Evolutionary conservation across 1,140 invertebrate species (phyloP).

Genomic region (Harlomillsia oculata): DNA sequence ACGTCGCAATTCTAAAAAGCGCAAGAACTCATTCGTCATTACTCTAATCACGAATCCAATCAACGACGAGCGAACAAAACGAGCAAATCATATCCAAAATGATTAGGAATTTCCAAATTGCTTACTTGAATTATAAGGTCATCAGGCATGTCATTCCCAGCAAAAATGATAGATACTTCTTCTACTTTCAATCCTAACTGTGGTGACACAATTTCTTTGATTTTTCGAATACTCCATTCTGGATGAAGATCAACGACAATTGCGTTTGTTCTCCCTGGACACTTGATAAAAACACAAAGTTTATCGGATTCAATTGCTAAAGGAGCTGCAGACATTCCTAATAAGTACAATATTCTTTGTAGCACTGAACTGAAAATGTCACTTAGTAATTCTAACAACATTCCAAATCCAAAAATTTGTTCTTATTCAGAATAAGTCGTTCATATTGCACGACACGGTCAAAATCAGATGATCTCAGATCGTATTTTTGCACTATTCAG

Average conservation of each 20-base stretch:
- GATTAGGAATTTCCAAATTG: neutral
- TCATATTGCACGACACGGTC: no score
- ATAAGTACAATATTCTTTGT: no score
- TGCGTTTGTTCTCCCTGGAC: conserved; percentile 43
- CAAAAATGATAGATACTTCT: conserved; percentile 73
- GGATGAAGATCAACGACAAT: conserved; percentile 59
- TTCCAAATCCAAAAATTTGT: no score
- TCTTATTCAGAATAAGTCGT: no score
- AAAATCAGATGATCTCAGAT: no score
- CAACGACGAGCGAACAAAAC: neutral
- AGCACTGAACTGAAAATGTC: no score
- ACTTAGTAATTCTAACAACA: no score
- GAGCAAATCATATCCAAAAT: conserved; percentile 2
- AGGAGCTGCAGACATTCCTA: conserved; percentile 48
- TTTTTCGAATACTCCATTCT: conserved; percentile 62
- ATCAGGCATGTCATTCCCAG: conserved; percentile 69
- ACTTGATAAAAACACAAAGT: conserved; percentile 31
- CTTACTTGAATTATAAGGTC: conserved; percentile 57
- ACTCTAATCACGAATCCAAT: neutral
- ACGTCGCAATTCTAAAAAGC: conserved; percentile 65
- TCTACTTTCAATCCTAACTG: conserved; percentile 56
- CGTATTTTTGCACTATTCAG: no score
- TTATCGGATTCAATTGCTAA: conserved; percentile 81
- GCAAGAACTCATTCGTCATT: no score
- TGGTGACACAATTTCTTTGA: conserved; percentile 61